Base-by-base conservation (phyloP, 1,140 invertebrate species). In the Batillaria attramentaria region DNA sequence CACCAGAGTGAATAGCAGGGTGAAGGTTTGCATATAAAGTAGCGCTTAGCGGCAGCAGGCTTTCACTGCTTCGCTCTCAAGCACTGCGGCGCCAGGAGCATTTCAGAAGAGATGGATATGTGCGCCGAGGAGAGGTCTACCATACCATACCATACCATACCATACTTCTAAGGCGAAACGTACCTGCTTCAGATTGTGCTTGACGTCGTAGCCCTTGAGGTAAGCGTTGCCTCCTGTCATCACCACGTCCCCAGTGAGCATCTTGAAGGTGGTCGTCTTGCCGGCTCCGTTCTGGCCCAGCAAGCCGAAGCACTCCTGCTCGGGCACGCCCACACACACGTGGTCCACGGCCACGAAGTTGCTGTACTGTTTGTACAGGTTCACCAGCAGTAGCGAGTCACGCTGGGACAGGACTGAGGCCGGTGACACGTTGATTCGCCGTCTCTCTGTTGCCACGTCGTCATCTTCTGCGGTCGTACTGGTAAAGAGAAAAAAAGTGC, bases 281-380 rank as follows among this genome's bases (percentile, higher is more conserved):
- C 96, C 97, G 4, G 97, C 96, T 0, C 96, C 96, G 86, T 95
- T 94, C 0, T 95, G 92, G 13, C 97, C 97, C 41, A 98, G 91
- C 41, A 98, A 90, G 2, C 97, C 97, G 89, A 98, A 98, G 87
- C 95, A 96, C 90, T 95, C 94, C 4, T 95, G 94, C 33, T 92
- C 90, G 62, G 93, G 90, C 0, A 96, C 93, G 0, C 93, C 93
- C 84, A 96, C 93, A 82, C 92, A 93, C 1, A 96, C 83, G 66
- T 93, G 91, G 77, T 94, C 93, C 0, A 96, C 95, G 1, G 94
- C 94, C 66, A 93, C 86, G 70, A 95, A 91, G 5, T 92, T 92
- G 0, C 93, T 89, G 62, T 87, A 88, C 84, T 93, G 93, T 87
- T 96, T 96, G 16, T 82, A 87, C 31, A 92, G 77, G 43, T 92